Percentiles rank a stretch among this genome's conserved stretches.
Evolutionary conservation across 1,140 invertebrate species (phyloP).

Genomic region (Drosophila trapezifrons): DNA sequence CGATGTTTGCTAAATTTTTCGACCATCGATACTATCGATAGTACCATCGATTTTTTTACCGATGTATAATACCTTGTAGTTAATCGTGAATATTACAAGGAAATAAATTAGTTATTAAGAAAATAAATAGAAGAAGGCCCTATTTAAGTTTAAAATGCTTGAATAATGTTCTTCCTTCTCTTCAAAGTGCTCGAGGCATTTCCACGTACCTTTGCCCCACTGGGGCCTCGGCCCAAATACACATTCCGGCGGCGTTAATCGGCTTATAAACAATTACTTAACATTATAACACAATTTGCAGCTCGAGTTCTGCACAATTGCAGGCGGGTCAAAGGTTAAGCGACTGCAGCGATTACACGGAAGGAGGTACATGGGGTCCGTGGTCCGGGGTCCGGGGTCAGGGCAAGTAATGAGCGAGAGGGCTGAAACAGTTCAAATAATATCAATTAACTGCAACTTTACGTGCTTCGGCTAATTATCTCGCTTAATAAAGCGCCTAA

Average conservation of each 20-base stretch:
- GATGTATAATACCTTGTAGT: no score
- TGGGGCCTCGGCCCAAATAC: slow-evolving; percentile 10
- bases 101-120: background rate
- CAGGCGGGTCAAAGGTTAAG: slow-evolving; percentile 76
- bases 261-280: slow-evolving; percentile 78
- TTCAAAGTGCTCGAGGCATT: slow-evolving; percentile 1
- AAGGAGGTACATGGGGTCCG: no score
- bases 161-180: no score
- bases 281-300: slow-evolving; percentile 76
- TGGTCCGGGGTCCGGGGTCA: slow-evolving; percentile 11
- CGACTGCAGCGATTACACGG: slow-evolving; percentile 57
- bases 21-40: no score
- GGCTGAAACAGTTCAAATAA: slow-evolving; percentile 69
- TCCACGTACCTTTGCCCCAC: slow-evolving; percentile 22
- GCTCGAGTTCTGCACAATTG: slow-evolving; percentile 73
- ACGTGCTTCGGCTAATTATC: slow-evolving; percentile 81
- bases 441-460: slow-evolving; percentile 82
- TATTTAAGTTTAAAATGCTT: no score
- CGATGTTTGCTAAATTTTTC: no score
- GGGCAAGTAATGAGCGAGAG: slow-evolving; percentile 17
- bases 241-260: slow-evolving; percentile 50
- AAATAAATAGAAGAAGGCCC: no score
- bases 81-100: background rate
- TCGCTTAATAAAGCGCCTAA: slow-evolving; percentile 82
- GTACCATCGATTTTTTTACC: no score